phyloP scores from a whole-genome alignment of 2,888 invertebrate species.

The Agrochola circellaris region DNA sequence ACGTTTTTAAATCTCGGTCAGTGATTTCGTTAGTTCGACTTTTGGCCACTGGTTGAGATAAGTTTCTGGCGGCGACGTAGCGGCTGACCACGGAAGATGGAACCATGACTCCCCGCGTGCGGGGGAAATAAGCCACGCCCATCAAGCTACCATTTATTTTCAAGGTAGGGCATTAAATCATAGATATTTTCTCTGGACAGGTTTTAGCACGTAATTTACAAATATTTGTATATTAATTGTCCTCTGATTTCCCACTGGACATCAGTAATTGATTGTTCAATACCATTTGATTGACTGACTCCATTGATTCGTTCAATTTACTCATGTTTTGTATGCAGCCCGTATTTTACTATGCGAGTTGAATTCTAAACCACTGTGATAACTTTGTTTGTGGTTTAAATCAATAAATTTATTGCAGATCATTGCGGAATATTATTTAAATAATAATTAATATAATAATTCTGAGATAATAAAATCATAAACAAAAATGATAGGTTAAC shows the following conservation, averaged over 20 bases:
- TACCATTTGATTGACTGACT: conserved; percentile 23
- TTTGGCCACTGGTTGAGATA: too few species aligned
- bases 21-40: too few species aligned
- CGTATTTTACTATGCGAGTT: background rate
- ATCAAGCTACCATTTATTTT: too few species aligned
- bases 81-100: too few species aligned
- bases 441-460: too few species aligned
- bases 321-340: conserved; percentile 36
- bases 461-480: background rate
- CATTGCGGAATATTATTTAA: too few species aligned
- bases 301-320: conserved; percentile 31
- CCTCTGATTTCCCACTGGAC: conserved; percentile 19
- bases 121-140: too few species aligned
- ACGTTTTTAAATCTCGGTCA: too few species aligned
- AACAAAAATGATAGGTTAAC: background rate
- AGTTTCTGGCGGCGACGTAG: too few species aligned
- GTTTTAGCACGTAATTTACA: background rate
- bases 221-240: background rate
- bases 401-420: background rate
- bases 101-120: too few species aligned
- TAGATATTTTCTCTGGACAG: background rate
- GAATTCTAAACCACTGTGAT: conserved; percentile 38
- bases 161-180: too few species aligned
- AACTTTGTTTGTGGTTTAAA: conserved; percentile 25
- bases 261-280: conserved; percentile 31